Conservation (phyloP, 2,888 invertebrate species). For the Plagodis pulveraria region DNA sequence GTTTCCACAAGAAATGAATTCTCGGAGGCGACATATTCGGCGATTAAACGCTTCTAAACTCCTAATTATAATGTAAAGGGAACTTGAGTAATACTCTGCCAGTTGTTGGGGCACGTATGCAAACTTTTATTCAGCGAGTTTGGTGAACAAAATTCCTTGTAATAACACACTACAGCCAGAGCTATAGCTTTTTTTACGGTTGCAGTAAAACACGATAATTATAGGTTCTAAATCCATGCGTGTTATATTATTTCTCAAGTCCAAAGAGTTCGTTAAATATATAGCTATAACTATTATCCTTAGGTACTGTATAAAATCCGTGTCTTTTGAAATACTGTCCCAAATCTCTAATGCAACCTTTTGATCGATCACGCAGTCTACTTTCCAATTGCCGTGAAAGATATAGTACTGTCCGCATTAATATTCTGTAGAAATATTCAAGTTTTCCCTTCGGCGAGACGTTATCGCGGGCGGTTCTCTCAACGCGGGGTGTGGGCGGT, state of each 20-base stretch:
- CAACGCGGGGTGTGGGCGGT: constrained; percentile 71
- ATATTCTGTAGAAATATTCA: constrained; percentile 59
- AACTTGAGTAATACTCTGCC: constrained; percentile 70
- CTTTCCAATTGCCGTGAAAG: constrained; percentile 6
- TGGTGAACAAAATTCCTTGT: constrained; percentile 75
- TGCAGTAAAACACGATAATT: not conserved
- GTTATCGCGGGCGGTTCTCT: constrained; percentile 77
- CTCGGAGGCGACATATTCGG: constrained; percentile 54
- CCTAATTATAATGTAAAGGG: constrained; percentile 67
- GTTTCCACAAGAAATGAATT: constrained; percentile 48
- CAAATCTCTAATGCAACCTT: too few relatives aligned
- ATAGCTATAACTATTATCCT: not conserved
- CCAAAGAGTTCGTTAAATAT: not conserved
- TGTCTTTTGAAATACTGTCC: too few relatives aligned
- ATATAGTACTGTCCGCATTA: constrained; percentile 20
- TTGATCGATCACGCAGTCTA: not conserved
- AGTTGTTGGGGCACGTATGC: constrained; percentile 71
- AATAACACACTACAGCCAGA: constrained; percentile 30
- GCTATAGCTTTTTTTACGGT: not conserved
- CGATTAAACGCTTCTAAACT: constrained; percentile 66
- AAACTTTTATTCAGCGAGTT: constrained; percentile 76
- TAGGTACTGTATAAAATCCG: not conserved
- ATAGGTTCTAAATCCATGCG: not conserved
- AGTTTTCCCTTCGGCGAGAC: constrained; percentile 80
- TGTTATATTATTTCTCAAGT: not conserved